Percentiles rank a stretch among this genome's conserved stretches.
phyloP scores from a whole-genome alignment of 2,113 vertebrate species.

The Microcebus jonahi region DNA sequence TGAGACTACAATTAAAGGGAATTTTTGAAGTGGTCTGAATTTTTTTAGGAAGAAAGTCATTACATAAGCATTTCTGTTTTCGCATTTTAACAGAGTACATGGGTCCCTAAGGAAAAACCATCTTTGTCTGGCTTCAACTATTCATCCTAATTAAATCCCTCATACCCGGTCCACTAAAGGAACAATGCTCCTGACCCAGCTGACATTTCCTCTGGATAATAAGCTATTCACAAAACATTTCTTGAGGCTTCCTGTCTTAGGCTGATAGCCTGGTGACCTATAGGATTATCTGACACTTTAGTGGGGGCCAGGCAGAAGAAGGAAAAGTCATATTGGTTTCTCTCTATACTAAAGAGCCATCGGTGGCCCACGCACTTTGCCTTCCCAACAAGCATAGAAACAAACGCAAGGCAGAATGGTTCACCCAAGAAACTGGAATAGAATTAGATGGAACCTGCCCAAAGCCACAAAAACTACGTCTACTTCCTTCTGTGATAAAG shows the following conservation, averaged over 20 bases:
- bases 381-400: not conserved
- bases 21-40: conserved; percentile 69
- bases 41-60: conserved; percentile 72
- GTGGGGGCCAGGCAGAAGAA: conserved; percentile 9
- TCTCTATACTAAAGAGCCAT: not conserved
- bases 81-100: conserved; percentile 13
- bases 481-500: not conserved
- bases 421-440: not conserved
- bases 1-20: conserved; percentile 59
- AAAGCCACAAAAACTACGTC: not conserved
- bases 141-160: conserved; percentile 61
- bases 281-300: conserved; percentile 3
- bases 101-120: conserved; percentile 64
- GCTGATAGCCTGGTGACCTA: not conserved
- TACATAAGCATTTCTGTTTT: conserved; percentile 66
- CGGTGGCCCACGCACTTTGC: not conserved
- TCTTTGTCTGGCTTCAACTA: conserved; percentile 64
- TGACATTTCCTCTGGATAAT: conserved; percentile 64
- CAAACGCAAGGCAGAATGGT: not conserved
- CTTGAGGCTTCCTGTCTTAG: conserved; percentile 61
- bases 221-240: conserved; percentile 68
- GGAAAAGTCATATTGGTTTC: not conserved
- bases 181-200: conserved; percentile 72
- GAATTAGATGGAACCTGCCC: not conserved
- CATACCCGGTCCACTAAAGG: not conserved